phyloP scores from a whole-genome alignment of 1,140 invertebrate species.

The Pararge aegeria region DNA sequence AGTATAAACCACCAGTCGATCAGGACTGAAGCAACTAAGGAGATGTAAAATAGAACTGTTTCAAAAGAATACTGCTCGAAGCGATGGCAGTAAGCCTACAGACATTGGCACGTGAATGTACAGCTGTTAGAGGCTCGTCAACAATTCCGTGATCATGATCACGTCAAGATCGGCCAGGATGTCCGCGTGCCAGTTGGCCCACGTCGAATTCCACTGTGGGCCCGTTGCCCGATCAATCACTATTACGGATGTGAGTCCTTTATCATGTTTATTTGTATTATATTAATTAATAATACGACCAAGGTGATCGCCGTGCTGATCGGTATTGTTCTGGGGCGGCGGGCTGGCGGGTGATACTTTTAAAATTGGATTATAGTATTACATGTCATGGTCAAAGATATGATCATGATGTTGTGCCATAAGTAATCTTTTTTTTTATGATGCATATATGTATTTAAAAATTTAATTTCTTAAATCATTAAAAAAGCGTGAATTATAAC shows the following conservation, averaged over 20 bases:
- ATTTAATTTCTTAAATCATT: too few species aligned
- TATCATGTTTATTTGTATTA: slow-evolving; percentile 21
- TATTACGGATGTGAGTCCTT: slow-evolving; percentile 30
- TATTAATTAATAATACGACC: slow-evolving; percentile 20
- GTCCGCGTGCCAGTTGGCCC: slow-evolving; percentile 22
- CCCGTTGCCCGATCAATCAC: slow-evolving; percentile 28
- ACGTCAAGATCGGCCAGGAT: not conserved
- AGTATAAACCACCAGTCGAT: too few species aligned
- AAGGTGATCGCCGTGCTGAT: slow-evolving; percentile 11
- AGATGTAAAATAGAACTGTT: too few species aligned
- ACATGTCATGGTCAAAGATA: slow-evolving; percentile 3
- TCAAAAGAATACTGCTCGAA: too few species aligned
- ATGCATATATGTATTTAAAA: too few species aligned
- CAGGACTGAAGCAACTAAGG: too few species aligned
- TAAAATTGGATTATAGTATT: not conserved
- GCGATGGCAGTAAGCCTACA: too few species aligned
- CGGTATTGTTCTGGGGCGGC: slow-evolving; percentile 1
- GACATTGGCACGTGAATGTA: not conserved
- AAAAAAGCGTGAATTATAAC: too few species aligned
- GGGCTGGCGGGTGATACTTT: slow-evolving; percentile 2
- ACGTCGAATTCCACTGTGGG: slow-evolving; percentile 28
- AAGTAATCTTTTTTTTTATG: too few species aligned
- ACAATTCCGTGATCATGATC: slow-evolving; percentile 18
- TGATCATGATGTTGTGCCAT: not conserved
- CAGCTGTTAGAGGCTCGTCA: slow-evolving; percentile 19